A percentile compares a stretch with the other conserved stretches of the same genome.
phyloP scores from a whole-genome alignment of 2,113 vertebrate genomes.

The Taxidea taxus region DNA sequence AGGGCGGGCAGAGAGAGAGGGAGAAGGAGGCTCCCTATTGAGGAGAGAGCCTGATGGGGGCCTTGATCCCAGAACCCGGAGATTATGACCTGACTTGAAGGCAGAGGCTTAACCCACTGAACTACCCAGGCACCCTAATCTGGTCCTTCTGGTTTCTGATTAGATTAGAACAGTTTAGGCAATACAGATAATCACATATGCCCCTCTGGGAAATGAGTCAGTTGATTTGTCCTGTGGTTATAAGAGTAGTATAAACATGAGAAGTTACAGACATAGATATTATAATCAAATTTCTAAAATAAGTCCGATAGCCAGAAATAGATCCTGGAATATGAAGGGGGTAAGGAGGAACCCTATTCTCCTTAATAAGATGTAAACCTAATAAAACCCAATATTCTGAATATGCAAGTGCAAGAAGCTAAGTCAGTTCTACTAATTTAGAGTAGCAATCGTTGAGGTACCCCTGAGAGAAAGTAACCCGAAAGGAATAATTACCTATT shows the following conservation, averaged over 20 bases:
- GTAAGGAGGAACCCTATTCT: not conserved
- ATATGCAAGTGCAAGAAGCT: not conserved
- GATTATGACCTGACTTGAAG: too few relatives aligned
- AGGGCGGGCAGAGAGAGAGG: too few relatives aligned
- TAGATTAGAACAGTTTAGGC: not conserved
- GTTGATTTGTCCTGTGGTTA: not conserved
- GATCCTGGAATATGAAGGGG: not conserved
- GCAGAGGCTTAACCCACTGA: too few relatives aligned
- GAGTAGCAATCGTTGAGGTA: not conserved
- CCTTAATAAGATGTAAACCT: not conserved
- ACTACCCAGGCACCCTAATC: too few relatives aligned
- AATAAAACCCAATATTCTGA: not conserved
- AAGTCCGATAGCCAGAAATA: not conserved
- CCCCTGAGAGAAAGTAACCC: not conserved
- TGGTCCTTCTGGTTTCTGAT: not conserved
- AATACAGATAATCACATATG: not conserved
- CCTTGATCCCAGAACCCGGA: too few relatives aligned
- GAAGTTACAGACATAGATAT: not conserved
- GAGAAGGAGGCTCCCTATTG: too few relatives aligned
- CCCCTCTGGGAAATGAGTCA: not conserved
- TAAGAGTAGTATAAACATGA: not conserved
- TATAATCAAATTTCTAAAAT: constrained; percentile 5
- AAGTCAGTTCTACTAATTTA: not conserved
- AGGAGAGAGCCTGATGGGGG: too few relatives aligned
- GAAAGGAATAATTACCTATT: not conserved